Conservation (phyloP, 2,888 invertebrate species). For the Melikaiella ostensackeni region DNA sequence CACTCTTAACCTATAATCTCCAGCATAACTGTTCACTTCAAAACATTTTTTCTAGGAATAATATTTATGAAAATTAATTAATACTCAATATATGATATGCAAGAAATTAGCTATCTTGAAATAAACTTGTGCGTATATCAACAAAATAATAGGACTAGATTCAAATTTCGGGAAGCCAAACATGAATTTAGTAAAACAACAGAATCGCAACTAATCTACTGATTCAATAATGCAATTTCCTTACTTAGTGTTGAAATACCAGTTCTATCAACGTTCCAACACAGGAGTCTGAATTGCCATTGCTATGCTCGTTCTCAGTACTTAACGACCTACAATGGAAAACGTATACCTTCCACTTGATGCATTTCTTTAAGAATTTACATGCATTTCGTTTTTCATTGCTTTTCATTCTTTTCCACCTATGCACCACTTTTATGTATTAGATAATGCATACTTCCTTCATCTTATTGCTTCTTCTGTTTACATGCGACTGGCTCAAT, state of each 20-base stretch:
- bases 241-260: neutral
- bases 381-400: neutral
- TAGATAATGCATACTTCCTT: neutral
- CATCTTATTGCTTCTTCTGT: neutral
- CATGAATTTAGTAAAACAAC: neutral
- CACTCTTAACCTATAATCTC: neutral
- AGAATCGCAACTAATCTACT: neutral
- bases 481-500: neutral
- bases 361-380: neutral
- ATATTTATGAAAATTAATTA: no score
- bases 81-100: neutral
- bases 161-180: neutral
- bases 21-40: neutral
- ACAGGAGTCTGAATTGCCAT: neutral
- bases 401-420: neutral
- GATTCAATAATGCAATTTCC: neutral
- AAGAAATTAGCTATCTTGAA: neutral
- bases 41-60: neutral
- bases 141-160: neutral
- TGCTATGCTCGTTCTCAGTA: neutral
- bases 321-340: neutral
- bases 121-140: neutral
- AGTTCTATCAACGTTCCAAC: neutral
- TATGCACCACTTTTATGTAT: neutral
- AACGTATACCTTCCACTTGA: neutral